Evolutionary conservation across 2,888 invertebrate genomes (phyloP).

Genomic region (Athalia rosae): DNA sequence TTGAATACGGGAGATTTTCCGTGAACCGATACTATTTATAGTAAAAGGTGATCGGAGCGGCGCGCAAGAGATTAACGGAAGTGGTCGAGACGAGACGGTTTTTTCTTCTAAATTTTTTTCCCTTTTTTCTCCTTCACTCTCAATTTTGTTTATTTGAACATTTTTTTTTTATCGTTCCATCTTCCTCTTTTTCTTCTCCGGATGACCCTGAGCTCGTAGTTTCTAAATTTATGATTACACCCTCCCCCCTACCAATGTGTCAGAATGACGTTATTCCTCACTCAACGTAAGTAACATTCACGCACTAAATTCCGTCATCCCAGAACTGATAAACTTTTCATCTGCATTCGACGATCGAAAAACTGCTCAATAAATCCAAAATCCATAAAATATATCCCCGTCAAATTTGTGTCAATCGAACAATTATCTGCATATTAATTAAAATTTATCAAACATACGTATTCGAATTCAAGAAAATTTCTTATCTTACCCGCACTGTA

Average conservation of each 20-base stretch:
- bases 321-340: no score
- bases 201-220: slow-evolving; percentile 17
- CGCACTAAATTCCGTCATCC: no score
- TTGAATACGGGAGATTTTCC: neutral
- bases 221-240: slow-evolving; percentile 29
- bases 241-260: slow-evolving; percentile 3
- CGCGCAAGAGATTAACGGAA: slow-evolving; percentile 31
- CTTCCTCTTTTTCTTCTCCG: neutral
- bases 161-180: neutral
- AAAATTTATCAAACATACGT: no score
- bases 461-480: no score
- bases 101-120: slow-evolving; percentile 2
- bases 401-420: no score
- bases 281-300: neutral
- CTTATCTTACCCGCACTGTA: no score
- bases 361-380: no score
- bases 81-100: slow-evolving; percentile 37
- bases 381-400: no score
- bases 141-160: neutral
- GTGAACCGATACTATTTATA: slow-evolving; percentile 16
- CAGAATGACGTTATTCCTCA: slow-evolving; percentile 15
- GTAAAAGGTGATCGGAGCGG: neutral
- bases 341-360: no score
- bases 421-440: no score
- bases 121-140: neutral